Conservation (phyloP, 2,888 invertebrate genomes). For the Linyphia triangularis region DNA sequence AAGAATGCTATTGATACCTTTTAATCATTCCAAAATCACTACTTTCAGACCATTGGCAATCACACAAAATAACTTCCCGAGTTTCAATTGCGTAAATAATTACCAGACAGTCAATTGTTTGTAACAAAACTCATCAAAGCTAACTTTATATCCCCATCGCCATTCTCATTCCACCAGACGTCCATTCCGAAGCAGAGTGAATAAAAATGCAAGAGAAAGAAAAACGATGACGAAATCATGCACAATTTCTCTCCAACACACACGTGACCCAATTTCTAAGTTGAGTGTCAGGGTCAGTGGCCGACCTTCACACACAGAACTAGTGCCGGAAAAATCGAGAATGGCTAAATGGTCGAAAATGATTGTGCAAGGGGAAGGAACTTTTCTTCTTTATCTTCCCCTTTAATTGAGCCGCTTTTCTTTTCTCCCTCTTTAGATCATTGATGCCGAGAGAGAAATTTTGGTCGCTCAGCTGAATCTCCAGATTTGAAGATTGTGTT, state of each 20-base stretch:
- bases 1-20: too few species aligned
- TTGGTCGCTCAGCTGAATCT: too few species aligned
- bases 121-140: not conserved
- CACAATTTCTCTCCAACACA: not conserved
- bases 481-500: too few species aligned
- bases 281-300: constrained; percentile 54
- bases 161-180: not conserved
- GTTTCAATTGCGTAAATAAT: not conserved
- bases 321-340: constrained; percentile 5
- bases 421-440: not conserved
- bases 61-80: not conserved
- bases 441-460: not conserved
- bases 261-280: constrained; percentile 37
- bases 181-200: not conserved
- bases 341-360: constrained; percentile 1
- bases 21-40: too few species aligned
- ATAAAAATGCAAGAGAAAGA: not conserved
- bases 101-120: not conserved
- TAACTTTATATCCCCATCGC: not conserved
- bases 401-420: not conserved
- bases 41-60: too few species aligned
- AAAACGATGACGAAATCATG: not conserved
- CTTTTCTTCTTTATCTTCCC: not conserved
- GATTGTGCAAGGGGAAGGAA: not conserved
- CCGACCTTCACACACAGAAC: constrained; percentile 66